These are phyloP conservation scores for Limnothrissa miodon DNA, from an alignment of 2,113 vertebrate genomes.

Conservation along the genomic window DNA sequence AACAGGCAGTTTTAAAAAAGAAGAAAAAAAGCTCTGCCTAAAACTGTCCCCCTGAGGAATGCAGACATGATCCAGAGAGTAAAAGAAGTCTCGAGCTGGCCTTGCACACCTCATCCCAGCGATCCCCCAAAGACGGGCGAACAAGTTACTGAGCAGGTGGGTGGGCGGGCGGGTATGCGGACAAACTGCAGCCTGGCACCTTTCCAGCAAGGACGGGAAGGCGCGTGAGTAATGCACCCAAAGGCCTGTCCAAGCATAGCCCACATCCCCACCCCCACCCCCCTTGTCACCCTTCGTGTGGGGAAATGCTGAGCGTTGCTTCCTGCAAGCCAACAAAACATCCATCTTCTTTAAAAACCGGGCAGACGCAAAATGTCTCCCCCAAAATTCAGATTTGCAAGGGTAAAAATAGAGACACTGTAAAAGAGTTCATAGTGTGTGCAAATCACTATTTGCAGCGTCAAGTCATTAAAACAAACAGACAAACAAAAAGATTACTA, in stretches of 20 bases:
- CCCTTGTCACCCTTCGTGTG: background rate
- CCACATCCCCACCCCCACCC: background rate
- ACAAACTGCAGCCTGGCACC: background rate
- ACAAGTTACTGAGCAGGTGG: background rate
- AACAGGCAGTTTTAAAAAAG: background rate
- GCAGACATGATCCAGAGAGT: background rate
- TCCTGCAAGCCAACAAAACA: background rate
- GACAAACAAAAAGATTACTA: background rate
- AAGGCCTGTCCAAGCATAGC: background rate
- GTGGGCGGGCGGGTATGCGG: background rate
- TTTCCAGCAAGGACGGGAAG: slow-evolving; percentile 16
- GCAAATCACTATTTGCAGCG: background rate
- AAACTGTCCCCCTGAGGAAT: slow-evolving; percentile 37
- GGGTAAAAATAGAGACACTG: slow-evolving; percentile 3
- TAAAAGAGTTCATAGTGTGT: slow-evolving; percentile 21
- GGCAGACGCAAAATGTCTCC: background rate
- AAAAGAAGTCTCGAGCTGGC: background rate
- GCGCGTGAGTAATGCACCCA: background rate
- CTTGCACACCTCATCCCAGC: background rate
- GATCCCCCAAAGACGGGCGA: background rate
- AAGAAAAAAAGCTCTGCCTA: background rate
- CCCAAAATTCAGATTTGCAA: background rate
- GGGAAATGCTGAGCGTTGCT: background rate
- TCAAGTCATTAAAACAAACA: background rate
- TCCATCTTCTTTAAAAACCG: slow-evolving; percentile 14